A percentile compares a stretch with the other conserved stretches of the same genome.
Evolutionary conservation across 2,888 invertebrate species (phyloP).

Genomic region (Mylabris sibirica): DNA sequence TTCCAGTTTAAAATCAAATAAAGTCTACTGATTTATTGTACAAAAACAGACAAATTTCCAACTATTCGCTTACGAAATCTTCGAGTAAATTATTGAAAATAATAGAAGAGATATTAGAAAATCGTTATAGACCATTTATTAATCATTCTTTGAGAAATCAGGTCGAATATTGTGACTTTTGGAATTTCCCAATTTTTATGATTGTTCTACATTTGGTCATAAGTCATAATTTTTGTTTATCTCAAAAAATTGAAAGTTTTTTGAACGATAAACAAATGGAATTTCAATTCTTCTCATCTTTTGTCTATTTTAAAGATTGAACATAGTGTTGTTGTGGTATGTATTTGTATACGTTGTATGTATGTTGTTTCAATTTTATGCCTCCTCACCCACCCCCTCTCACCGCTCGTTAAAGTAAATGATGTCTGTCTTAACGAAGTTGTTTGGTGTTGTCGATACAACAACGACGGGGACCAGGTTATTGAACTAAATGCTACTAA

Average conservation of each 20-base stretch:
- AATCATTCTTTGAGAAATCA: background rate
- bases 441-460: conserved; percentile 12
- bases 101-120: too few relatives aligned
- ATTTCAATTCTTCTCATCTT: background rate
- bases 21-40: too few relatives aligned
- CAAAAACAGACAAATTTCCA: too few relatives aligned
- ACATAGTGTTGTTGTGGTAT: background rate
- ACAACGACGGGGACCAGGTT: conserved; percentile 8
- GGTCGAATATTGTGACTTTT: background rate
- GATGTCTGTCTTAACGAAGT: conserved; percentile 12
- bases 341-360: background rate
- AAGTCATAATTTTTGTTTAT: background rate
- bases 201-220: too few relatives aligned
- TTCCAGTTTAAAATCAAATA: too few relatives aligned
- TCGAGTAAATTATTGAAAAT: background rate
- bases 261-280: background rate
- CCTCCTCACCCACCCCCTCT: background rate
- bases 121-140: conserved; percentile 1
- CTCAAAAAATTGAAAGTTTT: background rate
- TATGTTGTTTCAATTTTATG: conserved; percentile 8
- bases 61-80: too few relatives aligned
- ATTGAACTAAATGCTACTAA: conserved; percentile 12
- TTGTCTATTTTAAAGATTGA: background rate
- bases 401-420: background rate
- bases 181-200: background rate